Evolutionary conservation across 2,113 vertebrate genomes (phyloP).

Genomic region (Talpa occidentalis): DNA sequence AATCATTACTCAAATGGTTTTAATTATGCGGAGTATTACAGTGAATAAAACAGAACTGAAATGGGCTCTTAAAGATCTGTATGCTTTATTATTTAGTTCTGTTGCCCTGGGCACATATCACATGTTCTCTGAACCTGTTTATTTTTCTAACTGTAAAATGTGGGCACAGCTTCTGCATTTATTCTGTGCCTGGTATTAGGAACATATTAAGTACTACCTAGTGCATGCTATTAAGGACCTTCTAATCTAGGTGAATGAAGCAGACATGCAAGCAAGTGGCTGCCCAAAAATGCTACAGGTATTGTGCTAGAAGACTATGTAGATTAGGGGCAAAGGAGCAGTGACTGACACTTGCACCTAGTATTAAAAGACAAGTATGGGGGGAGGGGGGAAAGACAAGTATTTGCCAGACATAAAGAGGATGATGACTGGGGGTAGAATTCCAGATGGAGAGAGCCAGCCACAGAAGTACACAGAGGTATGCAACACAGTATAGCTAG

Average conservation of each 20-base stretch:
- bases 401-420: neutral
- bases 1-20: neutral
- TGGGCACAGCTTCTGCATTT: neutral
- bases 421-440: neutral
- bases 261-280: neutral
- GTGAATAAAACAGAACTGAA: slow-evolving; percentile 5
- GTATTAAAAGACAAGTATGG: slow-evolving; percentile 7
- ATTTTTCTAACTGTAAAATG: slow-evolving; percentile 4
- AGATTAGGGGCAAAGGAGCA: neutral
- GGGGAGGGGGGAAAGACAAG: neutral
- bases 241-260: neutral
- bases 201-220: neutral
- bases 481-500: neutral
- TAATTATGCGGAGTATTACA: neutral
- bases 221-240: neutral
- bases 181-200: slow-evolving; percentile 16
- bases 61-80: neutral
- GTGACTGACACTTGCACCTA: neutral
- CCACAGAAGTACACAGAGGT: neutral
- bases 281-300: neutral
- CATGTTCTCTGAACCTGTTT: neutral
- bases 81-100: slow-evolving; percentile 32
- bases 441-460: neutral
- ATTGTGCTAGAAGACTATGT: neutral
- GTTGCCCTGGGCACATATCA: neutral